Evolutionary conservation across 2,113 vertebrate species (phyloP).

Genomic region (Petaurus breviceps): DNA sequence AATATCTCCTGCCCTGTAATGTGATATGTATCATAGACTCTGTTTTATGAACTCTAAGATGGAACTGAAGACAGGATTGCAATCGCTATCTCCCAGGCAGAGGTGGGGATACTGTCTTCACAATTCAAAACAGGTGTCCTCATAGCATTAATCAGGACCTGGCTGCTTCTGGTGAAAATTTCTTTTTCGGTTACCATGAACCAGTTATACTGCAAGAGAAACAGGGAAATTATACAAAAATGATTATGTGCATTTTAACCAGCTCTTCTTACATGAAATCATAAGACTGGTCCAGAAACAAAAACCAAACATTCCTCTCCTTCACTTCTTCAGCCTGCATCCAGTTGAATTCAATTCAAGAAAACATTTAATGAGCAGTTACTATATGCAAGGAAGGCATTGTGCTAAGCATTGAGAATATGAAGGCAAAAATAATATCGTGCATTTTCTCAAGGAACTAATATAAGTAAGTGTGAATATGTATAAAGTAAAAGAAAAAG

Average conservation of each 20-base stretch:
- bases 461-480: not conserved
- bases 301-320: not conserved
- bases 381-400: not conserved
- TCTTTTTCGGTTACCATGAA: not conserved
- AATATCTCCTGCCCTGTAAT: constrained; percentile 35
- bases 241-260: not conserved
- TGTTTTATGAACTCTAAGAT: constrained; percentile 15
- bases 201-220: not conserved
- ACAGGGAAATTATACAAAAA: not conserved
- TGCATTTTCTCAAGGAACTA: not conserved
- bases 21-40: not conserved
- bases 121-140: not conserved
- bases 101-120: not conserved
- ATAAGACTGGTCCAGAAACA: not conserved
- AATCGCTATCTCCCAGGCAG: not conserved
- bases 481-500: not conserved
- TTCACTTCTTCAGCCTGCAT: not conserved
- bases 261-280: not conserved
- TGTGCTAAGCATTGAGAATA: not conserved
- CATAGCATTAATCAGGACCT: rapidly evolving
- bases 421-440: not conserved
- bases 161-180: not conserved
- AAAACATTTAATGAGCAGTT: not conserved
- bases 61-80: not conserved
- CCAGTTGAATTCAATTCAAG: not conserved